Base-by-base conservation (phyloP, 2,113 vertebrate genomes). In the Elanoides forficatus region DNA sequence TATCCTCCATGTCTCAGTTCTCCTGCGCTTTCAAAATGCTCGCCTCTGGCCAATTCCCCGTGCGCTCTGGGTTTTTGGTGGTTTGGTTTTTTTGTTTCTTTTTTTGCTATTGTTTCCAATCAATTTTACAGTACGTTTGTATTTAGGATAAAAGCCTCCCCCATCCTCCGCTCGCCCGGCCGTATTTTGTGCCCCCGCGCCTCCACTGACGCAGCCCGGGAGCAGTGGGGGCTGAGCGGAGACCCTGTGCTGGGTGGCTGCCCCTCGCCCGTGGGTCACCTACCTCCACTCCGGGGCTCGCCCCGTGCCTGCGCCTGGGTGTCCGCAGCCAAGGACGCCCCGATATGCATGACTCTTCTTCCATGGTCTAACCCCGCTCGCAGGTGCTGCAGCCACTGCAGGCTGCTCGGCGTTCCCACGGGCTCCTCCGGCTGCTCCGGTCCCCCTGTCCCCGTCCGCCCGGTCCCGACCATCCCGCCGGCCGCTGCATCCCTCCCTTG, bases 301-400 rank as follows among this genome's bases (percentile, higher is more conserved):
- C 4, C 17, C 55, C 0, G 0, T 13, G 30, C 38, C 63, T 15
- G 1, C 7, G 2, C 75, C 76, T 4, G 1, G 19, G 14, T 6
- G 32, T 10, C 19, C 3, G 1, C 45, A 30, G 82, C 62, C 8
- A 7, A 42, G 74, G 70, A 5, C 15, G 2, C 15, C 40, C 30
- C 0, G 0, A 3, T 12, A 4, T 0, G 20, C n/a, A 0, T 0
- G 4, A 26, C 27, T 52, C 62, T 59, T 22, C 45, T 40, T 20
- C 43, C 48, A 0, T 1, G 11, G 8, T 23, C 32, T 2, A 1
- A 45, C 45, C 63, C 27, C 6, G 21, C 58, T 43, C 3, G 9
- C 40, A 6, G 65, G 34, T 23, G 27, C 85, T 15, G 68, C 25
- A 22, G 32, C 34, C 1, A 2, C 59, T 40, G 36, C 26, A 22